Evolutionary conservation across 2,888 invertebrate genomes (phyloP), one percentile per base, ranked within the genome.

Genomic region (Fragum fragum): DNA sequence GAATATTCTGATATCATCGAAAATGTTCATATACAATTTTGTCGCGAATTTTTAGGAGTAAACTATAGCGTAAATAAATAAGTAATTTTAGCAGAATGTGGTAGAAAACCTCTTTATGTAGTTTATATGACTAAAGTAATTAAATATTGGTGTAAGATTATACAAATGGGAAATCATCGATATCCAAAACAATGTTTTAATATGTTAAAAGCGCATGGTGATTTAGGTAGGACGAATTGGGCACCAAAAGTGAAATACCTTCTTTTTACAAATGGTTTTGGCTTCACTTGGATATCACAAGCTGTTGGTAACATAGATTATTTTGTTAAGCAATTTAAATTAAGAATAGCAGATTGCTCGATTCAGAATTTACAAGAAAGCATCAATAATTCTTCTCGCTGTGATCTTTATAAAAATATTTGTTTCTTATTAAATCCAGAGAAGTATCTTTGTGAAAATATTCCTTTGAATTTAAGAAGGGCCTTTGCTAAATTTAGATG

Each of bases 1-100:
- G 59, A 61, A 28, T 39, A 73, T 39, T 29, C 36, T 14, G n/a
- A 18, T 16, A n/a, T 9, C 7, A 63, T 63, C n/a, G 63, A 63
- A 32, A 63, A 29, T 11, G 63, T 63, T 18, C 63, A 63, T 16
- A 16, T 36, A n/a, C n/a, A 63, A n/a, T 63, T 63, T 32, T 63
- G 63, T 36, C 29, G 32, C 29, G 14, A 32, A 9, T 63, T 16
- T 32, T n/a, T 63, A 16, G 63, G 63, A 3, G 29, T 63, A 18
- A 32, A 32, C 23, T 18, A 9, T 9, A 14, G 11, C 9, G 16
- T 16, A 5, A 59, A 59, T 59, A 26, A 59, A 9, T 21, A 6
- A 9, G 26, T 59, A 14, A 26, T 28, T 9, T 28, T 59, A 16
- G 59, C 26, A 14, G 59, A 59, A 59, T 52, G 52, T 16, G 21